Percentiles rank a stretch among this genome's conserved stretches.
These are phyloP conservation scores for Sylvilagus floridanus DNA, from an alignment of 2,797 vertebrate genomes.

Conservation along the genomic window DNA sequence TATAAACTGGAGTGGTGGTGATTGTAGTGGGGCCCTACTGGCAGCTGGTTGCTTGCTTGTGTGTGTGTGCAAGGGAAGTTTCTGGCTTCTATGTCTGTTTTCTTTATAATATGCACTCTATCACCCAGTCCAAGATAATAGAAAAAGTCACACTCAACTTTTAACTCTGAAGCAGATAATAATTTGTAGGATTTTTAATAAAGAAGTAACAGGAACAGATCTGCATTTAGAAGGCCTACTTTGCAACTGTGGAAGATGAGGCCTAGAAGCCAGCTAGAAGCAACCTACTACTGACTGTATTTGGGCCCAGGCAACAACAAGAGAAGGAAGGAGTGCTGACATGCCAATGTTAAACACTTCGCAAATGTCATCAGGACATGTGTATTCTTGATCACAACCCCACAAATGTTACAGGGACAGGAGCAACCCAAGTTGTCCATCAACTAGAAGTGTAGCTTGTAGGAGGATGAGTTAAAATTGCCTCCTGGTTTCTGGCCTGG, in stretches of 20 bases:
- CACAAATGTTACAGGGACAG: neutral
- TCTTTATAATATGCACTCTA: neutral
- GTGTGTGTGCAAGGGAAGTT: neutral
- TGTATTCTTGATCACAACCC: neutral
- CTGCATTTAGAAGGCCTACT: neutral
- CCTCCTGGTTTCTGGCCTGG: neutral
- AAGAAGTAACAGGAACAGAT: neutral
- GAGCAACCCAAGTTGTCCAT: neutral
- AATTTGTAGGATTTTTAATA: neutral
- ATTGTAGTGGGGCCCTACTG: no score
- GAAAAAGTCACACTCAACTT: neutral
- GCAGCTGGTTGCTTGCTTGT: neutral
- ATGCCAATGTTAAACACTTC: neutral
- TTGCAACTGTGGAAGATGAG: neutral
- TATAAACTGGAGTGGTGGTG: no score
- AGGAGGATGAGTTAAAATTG: neutral
- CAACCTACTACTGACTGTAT: neutral
- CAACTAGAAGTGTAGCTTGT: neutral
- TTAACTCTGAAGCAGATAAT: neutral
- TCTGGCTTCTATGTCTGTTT: no score
- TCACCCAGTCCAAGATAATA: neutral
- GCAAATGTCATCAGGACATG: fast-evolving
- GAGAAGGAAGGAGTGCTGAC: neutral
- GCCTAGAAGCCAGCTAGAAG: neutral
- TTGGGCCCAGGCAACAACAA: neutral